A percentile compares a stretch with the other conserved stretches of the same genome.
These are phyloP conservation scores for Dysmachus trigonus DNA, from an alignment of 2,888 invertebrate species.

Conservation along the genomic window DNA sequence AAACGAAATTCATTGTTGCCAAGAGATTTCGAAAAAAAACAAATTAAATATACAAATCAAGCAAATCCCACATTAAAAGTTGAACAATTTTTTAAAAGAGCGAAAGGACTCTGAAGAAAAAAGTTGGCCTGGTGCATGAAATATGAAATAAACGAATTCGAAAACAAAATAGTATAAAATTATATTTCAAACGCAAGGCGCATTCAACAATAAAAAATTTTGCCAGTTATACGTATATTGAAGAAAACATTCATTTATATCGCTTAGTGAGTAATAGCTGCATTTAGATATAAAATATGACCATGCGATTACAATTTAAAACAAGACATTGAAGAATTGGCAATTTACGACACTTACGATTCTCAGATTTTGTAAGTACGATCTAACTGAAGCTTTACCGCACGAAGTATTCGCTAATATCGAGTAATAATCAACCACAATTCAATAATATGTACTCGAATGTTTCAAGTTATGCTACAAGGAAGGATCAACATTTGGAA, in stretches of 20 bases:
- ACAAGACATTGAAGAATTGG: not conserved
- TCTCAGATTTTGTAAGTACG: not conserved
- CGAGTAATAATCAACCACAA: not conserved
- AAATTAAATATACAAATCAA: not conserved
- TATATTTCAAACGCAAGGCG: not conserved
- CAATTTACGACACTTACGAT: slow-evolving; percentile 2
- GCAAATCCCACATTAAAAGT: not conserved
- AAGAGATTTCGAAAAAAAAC: not conserved
- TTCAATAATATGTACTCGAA: not conserved
- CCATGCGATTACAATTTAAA: slow-evolving; percentile 16
- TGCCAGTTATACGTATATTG: not conserved
- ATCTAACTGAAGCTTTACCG: not conserved
- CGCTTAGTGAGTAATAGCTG: not conserved
- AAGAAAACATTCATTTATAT: not conserved
- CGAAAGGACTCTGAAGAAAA: not conserved
- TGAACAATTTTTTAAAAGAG: not conserved
- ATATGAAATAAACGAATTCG: not conserved
- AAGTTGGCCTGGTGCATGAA: not conserved
- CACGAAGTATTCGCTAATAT: not conserved
- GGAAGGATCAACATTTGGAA: not conserved
- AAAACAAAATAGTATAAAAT: not conserved
- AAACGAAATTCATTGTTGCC: not conserved
- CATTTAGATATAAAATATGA: not conserved
- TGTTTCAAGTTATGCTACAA: not conserved
- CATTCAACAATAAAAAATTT: not conserved